Evolutionary conservation across 2,797 vertebrate species (phyloP), one percentile per base, ranked within the genome.

Genomic region (Phoxinus dragarum): DNA sequence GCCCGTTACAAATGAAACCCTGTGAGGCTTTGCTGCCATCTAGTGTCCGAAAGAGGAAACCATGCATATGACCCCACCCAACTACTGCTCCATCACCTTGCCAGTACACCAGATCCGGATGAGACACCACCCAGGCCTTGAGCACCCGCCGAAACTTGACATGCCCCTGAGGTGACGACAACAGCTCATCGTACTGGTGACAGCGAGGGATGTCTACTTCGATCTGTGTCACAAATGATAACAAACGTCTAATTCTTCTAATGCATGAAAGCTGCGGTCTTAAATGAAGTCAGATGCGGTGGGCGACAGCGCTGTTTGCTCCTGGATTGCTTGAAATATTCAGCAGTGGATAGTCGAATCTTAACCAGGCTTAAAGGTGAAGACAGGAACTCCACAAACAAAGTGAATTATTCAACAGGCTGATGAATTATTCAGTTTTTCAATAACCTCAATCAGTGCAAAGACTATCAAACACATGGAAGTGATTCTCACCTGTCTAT

Each of bases 181-280:
- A 93, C 82, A 99, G 92, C 90, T 99, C 98, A 49, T 99, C 98
- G 14, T 99, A 99, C 88, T 99, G 98, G 93, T 99, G 98, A 88
- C 98, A 99, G 79, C 98, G 97, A 78, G 98, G 98, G 91, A 99
- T 99, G 92, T 99, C 98, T 91, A 99, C 98, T 93, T 99, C 98
- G 88, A 99, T 99, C 98, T 99, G 94, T n/a, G n/a, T 34, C 5
- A 68, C 38, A 79, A 10, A 79, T 14, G 44, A 69, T 10, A 54
- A 83, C 2, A 6, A 79, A 61, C 3, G 0, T 66, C 64, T 34
- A 66, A 66, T 34, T 23, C 52, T 44, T 69, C 49, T 36, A 49
- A 76, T 34, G 56, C 59, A 31, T 47, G 12, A 19, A 54, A 38
- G 40, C 47, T 38, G 67, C 67, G 59, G 34, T 42, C 27, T 61